phyloP scores from a whole-genome alignment of 2,888 invertebrate species.

The Dolichomitus sp. region DNA sequence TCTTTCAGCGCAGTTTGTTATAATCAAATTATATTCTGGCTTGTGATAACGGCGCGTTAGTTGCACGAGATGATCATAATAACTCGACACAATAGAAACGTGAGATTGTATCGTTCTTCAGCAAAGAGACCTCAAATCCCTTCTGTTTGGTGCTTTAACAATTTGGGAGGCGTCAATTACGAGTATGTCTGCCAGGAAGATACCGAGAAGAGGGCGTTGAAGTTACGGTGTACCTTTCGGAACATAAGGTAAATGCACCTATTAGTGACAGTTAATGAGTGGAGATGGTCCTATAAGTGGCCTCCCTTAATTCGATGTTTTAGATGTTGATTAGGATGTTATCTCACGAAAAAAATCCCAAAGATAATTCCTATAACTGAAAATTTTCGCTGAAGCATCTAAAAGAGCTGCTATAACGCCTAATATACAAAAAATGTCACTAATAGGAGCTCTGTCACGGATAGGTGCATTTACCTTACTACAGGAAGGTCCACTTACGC shows the following conservation, averaged over 20 bases:
- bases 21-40: not conserved
- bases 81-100: constrained; percentile 4
- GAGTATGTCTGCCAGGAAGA: not conserved
- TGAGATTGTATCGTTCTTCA: not conserved
- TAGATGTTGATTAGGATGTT: too few relatives aligned
- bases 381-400: too few relatives aligned
- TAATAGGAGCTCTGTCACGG: too few relatives aligned
- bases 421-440: too few relatives aligned
- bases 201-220: not conserved
- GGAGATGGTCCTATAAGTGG: too few relatives aligned
- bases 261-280: too few relatives aligned
- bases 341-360: too few relatives aligned
- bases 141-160: not conserved
- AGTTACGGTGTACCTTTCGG: not conserved
- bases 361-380: too few relatives aligned
- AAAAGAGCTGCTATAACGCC: too few relatives aligned
- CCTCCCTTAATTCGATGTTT: too few relatives aligned
- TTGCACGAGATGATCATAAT: constrained; percentile 9
- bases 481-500: not conserved
- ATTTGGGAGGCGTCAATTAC: not conserved
- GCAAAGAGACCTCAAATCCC: constrained; percentile 13
- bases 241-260: too few relatives aligned
- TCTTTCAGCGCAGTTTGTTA: not conserved
- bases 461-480: too few relatives aligned
- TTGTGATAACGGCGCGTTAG: not conserved